Evolutionary conservation across 2,888 invertebrate genomes (phyloP), one percentile per base, ranked within the genome.

Genomic region (Melieria omissa): DNA sequence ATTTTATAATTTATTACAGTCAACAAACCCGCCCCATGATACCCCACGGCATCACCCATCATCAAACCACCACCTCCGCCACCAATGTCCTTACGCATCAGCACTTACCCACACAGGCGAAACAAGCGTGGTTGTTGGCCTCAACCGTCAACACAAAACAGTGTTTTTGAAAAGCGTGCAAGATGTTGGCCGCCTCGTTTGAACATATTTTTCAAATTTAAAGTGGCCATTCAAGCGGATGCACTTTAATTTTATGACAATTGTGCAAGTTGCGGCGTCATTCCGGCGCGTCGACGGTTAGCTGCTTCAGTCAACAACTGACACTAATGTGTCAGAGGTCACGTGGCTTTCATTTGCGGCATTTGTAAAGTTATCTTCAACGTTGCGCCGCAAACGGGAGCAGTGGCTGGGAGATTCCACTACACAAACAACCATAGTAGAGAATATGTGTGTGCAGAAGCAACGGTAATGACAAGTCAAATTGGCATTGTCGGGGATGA

Each of bases 271-370:
- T 81, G 78, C 80, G 68, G 80, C 79, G 81, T 80, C 80, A 78
- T 78, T 72, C 62, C 55, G 64, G 47, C 54, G 55, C 62, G 62
- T 46, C 49, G 54, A 52, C 45, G 14, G 49, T 44, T 61, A n/a
- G n/a, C n/a, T 62, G 42, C 45, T 12, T 46, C 62, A 16, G 10
- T 47, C 57, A 76, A 78, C 80, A 81, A 83, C 82, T 83, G 84
- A 82, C 82, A 82, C 82, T 83, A 84, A 84, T 84, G 84, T 84
- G 83, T 83, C 83, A 82, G 80, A 82, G 84, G 84, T 83, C 84
- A 84, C 84, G 84, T 84, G 84, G 75, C 84, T 78, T 82, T 80
- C 79, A 79, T 71, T 77, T 76, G 74, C 73, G 76, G 71, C 46
- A 71, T 71, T 71, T 52, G 65, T 65, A 65, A 46, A 71, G 65